phyloP scores from a whole-genome alignment of 2,888 invertebrate species.

The Epistrophe eligans region DNA sequence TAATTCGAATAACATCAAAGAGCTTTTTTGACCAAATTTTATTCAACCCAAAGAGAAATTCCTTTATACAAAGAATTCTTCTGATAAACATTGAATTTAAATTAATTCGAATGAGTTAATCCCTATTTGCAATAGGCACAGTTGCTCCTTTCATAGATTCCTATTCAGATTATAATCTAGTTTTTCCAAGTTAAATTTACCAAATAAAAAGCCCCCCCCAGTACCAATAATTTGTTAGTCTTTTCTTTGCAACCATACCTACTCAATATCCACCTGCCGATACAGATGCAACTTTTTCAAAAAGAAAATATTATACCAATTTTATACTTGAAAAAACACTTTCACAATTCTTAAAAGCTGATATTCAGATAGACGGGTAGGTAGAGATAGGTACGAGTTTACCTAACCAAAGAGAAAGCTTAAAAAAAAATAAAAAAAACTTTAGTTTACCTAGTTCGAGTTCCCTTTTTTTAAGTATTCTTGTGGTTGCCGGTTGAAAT shows the following conservation, averaged over 20 bases:
- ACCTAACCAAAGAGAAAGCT: conserved; percentile 25
- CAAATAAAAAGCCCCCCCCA: neutral
- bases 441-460: conserved; percentile 24
- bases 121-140: neutral
- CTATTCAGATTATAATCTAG: neutral
- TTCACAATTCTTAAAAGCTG: conserved; percentile 40
- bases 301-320: conserved; percentile 47
- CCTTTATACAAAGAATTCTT: neutral
- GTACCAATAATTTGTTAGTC: neutral
- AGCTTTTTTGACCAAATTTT: neutral
- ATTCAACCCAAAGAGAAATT: neutral
- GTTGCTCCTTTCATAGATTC: neutral
- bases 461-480: conserved; percentile 15
- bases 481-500: neutral
- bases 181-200: neutral
- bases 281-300: conserved; percentile 15
- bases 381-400: too few species aligned
- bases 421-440: conserved; percentile 16
- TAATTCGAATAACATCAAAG: neutral
- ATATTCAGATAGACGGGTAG: conserved; percentile 21
- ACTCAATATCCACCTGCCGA: conserved; percentile 8
- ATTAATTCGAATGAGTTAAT: neutral
- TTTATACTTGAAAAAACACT: conserved; percentile 23
- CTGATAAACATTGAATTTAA: neutral
- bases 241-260: neutral